Conservation (phyloP, 2,113 vertebrate species). For the Aspiorhynchus laticeps region DNA sequence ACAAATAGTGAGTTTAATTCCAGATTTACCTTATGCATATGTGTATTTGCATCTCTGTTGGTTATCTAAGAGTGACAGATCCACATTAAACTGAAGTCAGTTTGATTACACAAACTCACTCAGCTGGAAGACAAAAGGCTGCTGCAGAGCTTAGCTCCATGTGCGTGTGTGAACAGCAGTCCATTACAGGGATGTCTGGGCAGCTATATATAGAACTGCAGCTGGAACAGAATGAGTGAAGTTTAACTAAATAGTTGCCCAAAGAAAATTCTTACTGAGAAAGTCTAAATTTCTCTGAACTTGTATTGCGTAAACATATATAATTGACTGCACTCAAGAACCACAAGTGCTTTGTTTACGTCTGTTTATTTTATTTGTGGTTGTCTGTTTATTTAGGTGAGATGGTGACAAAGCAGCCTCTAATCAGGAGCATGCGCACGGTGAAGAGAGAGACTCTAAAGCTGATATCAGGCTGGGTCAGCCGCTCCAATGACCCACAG, state of each 20-base stretch:
- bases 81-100: constrained; percentile 10
- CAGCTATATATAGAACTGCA: constrained; percentile 24
- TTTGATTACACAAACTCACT: not conserved
- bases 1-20: not conserved
- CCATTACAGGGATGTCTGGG: not conserved
- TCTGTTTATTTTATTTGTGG: constrained; percentile 7
- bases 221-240: not conserved
- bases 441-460: constrained; percentile 99
- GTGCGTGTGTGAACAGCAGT: constrained; percentile 16
- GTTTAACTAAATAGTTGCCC: not conserved
- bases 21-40: not conserved
- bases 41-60: constrained; percentile 10
- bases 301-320: not conserved
- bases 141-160: not conserved
- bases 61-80: not conserved
- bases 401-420: constrained; percentile 97
- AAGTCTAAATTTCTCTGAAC: not conserved
- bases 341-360: constrained; percentile 39
- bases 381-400: constrained; percentile 79
- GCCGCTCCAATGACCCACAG: constrained; percentile 96
- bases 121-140: constrained; percentile 10
- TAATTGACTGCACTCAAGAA: not conserved
- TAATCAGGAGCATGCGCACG: constrained; percentile 98
- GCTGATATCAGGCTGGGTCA: constrained; percentile 98
- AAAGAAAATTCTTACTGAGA: not conserved